Conservation (phyloP, 1,140 invertebrate genomes). For the Leptinotarsa lineolata region DNA sequence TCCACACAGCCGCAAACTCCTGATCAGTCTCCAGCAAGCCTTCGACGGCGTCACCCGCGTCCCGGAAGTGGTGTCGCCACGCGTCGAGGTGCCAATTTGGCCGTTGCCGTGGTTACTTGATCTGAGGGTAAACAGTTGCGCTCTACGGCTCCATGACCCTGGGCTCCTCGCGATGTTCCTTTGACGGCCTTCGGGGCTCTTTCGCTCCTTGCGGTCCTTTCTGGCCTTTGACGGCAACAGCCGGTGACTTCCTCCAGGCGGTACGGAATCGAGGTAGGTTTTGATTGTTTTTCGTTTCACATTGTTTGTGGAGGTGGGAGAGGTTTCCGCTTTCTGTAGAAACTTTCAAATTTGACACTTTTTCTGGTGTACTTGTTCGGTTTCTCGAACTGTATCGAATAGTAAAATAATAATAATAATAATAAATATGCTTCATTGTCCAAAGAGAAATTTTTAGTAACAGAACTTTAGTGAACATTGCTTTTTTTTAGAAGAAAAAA, state of each 20-base stretch:
- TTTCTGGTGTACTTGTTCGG: too few relatives aligned
- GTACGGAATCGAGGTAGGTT: background rate
- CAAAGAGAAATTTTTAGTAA: too few relatives aligned
- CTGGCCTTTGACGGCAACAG: background rate
- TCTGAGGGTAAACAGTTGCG: constrained; percentile 28
- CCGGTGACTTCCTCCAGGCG: background rate
- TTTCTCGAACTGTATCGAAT: too few relatives aligned
- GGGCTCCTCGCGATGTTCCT: constrained; percentile 11
- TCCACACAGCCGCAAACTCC: constrained; percentile 17
- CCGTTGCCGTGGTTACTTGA: constrained; percentile 29
- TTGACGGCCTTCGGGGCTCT: constrained; percentile 7
- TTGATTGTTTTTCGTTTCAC: background rate
- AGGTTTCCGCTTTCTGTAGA: too few relatives aligned
- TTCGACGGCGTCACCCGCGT: background rate
- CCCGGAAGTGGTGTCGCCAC: background rate
- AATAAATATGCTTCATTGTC: too few relatives aligned
- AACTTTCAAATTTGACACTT: too few relatives aligned
- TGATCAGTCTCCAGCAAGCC: constrained; percentile 20
- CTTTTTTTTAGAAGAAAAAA: too few relatives aligned
- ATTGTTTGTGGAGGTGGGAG: background rate
- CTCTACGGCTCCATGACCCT: background rate
- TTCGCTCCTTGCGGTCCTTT: background rate
- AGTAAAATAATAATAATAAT: too few relatives aligned
- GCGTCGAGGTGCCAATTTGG: constrained; percentile 15
- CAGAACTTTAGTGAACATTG: too few relatives aligned